A percentile compares a stretch with the other conserved stretches of the same genome.
Conservation (phyloP, 2,797 vertebrate species). For the Salmo trutta region DNA sequence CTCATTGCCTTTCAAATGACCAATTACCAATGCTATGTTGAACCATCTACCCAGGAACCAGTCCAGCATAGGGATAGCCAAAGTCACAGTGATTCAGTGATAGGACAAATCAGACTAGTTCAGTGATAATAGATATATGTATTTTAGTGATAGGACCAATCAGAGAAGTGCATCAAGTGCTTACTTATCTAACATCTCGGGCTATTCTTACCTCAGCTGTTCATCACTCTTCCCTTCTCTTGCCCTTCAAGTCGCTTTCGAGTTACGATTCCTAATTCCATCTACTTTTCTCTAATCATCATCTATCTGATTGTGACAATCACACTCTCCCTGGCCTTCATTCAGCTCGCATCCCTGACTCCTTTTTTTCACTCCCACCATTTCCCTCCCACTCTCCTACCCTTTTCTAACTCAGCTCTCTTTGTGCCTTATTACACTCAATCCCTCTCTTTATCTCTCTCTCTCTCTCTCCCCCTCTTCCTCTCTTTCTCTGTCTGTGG, state of each 20-base stretch:
- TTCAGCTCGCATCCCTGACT: neutral
- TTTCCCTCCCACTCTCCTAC: neutral
- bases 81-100: neutral
- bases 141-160: neutral
- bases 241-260: neutral
- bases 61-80: neutral
- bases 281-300: neutral
- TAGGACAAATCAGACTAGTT: neutral
- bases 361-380: neutral
- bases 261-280: neutral
- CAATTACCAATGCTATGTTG: neutral
- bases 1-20: slow-evolving; percentile 1
- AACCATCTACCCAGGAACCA: neutral
- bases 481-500: neutral
- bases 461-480: neutral
- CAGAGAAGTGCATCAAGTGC: neutral
- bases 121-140: neutral
- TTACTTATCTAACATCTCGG: neutral
- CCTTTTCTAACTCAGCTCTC: neutral
- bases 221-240: neutral
- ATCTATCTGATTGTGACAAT: neutral
- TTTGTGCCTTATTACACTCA: neutral
- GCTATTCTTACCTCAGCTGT: neutral
- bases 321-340: neutral
- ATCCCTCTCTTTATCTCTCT: neutral